Percentiles rank a stretch among this genome's conserved stretches.
These are phyloP conservation scores for Lathamus discolor DNA, from an alignment of 2,113 vertebrate genomes.

Conservation along the genomic window DNA sequence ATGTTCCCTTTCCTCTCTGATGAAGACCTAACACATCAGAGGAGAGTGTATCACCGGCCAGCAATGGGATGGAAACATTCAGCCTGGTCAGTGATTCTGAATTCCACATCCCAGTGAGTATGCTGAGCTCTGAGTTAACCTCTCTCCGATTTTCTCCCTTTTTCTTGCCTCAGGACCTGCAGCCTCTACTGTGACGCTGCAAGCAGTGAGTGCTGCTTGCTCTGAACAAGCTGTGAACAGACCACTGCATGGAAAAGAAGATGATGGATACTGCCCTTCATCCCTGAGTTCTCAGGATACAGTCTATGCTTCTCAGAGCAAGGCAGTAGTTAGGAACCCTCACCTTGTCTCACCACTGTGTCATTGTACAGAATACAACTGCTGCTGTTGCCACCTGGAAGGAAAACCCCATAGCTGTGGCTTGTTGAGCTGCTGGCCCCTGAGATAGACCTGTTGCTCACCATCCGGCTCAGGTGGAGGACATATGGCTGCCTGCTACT, in stretches of 20 bases:
- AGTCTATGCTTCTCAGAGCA: neutral
- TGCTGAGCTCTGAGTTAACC: neutral
- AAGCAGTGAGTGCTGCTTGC: accelerated
- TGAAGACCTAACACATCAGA: accelerated
- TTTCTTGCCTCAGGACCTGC: neutral
- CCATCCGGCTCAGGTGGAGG: neutral
- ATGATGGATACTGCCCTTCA: neutral
- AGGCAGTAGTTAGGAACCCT: neutral
- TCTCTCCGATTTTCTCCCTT: neutral
- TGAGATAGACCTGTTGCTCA: conserved; percentile 5
- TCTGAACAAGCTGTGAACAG: neutral
- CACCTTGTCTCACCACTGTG: neutral
- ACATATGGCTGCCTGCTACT: neutral
- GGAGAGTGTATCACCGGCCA: accelerated
- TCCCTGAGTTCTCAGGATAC: neutral
- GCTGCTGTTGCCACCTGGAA: neutral
- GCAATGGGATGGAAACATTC: accelerated
- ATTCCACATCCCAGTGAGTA: neutral
- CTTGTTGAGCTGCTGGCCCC: neutral
- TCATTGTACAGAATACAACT: accelerated
- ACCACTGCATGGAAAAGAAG: accelerated
- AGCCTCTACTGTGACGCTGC: neutral
- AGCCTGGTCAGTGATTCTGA: accelerated
- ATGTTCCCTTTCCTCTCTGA: accelerated
- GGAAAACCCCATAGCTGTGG: neutral